Conservation (phyloP, 2,797 vertebrate species). For the Peromyscus nudipes region DNA sequence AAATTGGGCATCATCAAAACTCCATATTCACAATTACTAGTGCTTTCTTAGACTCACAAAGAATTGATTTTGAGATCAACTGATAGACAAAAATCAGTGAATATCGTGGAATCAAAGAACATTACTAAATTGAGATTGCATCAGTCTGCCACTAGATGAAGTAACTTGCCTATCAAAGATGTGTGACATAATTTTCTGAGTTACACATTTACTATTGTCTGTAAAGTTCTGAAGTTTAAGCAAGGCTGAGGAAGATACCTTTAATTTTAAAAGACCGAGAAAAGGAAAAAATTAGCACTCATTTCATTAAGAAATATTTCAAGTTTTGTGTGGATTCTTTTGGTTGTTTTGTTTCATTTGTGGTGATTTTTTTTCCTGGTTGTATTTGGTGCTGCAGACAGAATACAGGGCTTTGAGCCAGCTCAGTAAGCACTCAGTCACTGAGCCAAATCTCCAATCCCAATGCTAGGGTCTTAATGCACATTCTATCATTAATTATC, state of each 20-base stretch:
- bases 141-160: neutral
- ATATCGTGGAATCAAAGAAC: neutral
- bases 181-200: neutral
- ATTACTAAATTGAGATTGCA: neutral
- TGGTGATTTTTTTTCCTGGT: neutral
- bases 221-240: neutral
- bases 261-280: neutral
- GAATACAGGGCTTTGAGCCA: neutral
- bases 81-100: neutral
- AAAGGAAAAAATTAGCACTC: conserved; percentile 1
- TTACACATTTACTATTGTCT: conserved; percentile 15
- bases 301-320: neutral
- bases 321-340: neutral
- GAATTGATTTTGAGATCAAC: conserved; percentile 40
- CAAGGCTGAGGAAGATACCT: neutral
- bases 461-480: neutral
- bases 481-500: neutral
- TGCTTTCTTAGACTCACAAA: neutral
- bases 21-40: neutral
- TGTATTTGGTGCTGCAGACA: neutral
- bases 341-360: neutral
- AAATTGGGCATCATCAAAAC: conserved; percentile 13
- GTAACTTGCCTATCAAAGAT: neutral
- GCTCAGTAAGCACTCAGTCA: neutral
- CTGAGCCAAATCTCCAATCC: neutral